Percentiles rank a stretch among this genome's conserved stretches.
phyloP scores from a whole-genome alignment of 2,888 invertebrate genomes.

The Lypha dubia region DNA sequence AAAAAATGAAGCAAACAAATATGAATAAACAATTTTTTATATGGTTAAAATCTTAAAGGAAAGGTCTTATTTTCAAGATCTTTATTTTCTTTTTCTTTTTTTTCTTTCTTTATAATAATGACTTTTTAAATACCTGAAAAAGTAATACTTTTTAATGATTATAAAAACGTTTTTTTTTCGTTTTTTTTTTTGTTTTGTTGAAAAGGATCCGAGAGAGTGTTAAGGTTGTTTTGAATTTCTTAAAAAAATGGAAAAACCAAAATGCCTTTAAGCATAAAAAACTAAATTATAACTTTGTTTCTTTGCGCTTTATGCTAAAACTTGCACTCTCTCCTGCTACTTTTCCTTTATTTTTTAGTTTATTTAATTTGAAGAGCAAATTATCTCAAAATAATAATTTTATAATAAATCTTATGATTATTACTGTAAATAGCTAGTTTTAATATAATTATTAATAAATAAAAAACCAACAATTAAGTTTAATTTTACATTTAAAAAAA shows the following conservation, averaged over 20 bases:
- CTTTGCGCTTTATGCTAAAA: neutral
- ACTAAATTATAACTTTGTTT: neutral
- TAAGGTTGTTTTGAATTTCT: neutral
- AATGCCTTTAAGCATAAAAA: neutral
- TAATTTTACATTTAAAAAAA: conserved; percentile 64
- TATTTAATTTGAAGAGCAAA: conserved; percentile 66
- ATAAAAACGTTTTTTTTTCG: too few species aligned
- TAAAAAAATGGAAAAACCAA: neutral
- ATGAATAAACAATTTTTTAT: conserved; percentile 64
- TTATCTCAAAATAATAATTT: conserved; percentile 66
- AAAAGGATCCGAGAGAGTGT: conserved; percentile 4
- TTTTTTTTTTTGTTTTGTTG: conserved; percentile 28
- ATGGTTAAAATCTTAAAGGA: conserved; percentile 45
- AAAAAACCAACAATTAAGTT: conserved; percentile 69
- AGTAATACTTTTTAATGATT: conserved; percentile 53
- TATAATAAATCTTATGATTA: conserved; percentile 70
- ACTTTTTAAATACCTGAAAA: conserved; percentile 43
- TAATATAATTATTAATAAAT: conserved; percentile 68
- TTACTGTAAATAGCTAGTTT: conserved; percentile 71
- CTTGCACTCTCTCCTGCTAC: neutral
- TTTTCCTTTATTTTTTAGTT: conserved; percentile 22
- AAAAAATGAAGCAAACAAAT: conserved; percentile 15
- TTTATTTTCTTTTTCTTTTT: conserved; percentile 56
- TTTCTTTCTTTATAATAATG: conserved; percentile 40
- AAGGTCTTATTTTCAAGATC: conserved; percentile 75